phyloP scores from a whole-genome alignment of 2,113 vertebrate species.

The Scytalopus superciliaris region DNA sequence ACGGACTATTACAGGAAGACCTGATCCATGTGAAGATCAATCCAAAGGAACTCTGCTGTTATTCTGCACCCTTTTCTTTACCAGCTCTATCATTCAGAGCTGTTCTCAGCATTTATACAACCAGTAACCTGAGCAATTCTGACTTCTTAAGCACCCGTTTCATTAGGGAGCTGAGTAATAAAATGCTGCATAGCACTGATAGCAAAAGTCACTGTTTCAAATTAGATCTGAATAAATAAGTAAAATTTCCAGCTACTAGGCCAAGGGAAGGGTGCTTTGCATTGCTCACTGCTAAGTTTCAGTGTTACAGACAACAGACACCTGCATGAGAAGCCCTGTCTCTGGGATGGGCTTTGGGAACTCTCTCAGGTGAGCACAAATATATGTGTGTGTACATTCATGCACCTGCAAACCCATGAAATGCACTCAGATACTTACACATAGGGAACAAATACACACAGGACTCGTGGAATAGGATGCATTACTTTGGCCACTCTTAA shows the following conservation, averaged over 20 bases:
- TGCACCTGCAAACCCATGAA: not conserved
- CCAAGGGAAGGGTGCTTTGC: not conserved
- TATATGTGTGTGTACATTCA: rapidly evolving
- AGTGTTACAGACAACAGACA: not conserved
- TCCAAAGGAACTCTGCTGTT: slow-evolving; percentile 31
- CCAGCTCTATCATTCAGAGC: not conserved
- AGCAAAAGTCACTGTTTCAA: not conserved
- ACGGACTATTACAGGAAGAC: not conserved
- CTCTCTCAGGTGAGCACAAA: not conserved
- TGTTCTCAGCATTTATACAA: not conserved
- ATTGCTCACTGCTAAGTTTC: not conserved
- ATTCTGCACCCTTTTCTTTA: slow-evolving; percentile 38
- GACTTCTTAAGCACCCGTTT: slow-evolving; percentile 34
- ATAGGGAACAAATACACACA: not conserved
- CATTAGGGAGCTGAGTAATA: slow-evolving; percentile 15
- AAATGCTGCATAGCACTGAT: not conserved
- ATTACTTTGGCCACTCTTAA: not conserved
- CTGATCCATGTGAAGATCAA: slow-evolving; percentile 12
- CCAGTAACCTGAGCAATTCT: slow-evolving; percentile 39
- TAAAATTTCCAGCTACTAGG: not conserved
- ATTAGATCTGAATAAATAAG: slow-evolving; percentile 9
- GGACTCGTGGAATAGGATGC: not conserved
- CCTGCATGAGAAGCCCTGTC: not conserved
- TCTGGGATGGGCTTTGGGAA: not conserved
- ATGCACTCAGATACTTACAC: not conserved